These are phyloP conservation scores for Periparus ater DNA, from an alignment of 2,797 vertebrate genomes.

Conservation along the genomic window DNA sequence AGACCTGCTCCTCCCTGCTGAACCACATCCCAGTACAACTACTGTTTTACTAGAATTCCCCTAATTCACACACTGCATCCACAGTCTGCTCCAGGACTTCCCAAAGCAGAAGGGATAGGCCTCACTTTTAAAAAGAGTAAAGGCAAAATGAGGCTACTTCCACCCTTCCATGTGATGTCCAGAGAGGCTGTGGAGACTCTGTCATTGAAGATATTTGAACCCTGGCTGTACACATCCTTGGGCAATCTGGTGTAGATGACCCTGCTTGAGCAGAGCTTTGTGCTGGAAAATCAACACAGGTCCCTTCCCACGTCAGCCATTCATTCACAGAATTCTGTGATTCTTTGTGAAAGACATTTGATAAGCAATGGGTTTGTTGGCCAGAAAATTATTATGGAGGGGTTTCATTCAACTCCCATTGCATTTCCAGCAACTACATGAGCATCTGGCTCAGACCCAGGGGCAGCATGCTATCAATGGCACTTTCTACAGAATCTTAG, in stretches of 20 bases:
- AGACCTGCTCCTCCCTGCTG: not conserved
- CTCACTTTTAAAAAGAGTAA: not conserved
- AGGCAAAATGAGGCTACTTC: not conserved
- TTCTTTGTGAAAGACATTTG: not conserved
- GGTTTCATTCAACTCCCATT: rapidly evolving
- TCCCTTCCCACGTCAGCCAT: not conserved
- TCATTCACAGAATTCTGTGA: not conserved
- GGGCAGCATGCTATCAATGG: rapidly evolving
- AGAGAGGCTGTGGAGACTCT: not conserved
- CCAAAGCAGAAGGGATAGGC: not conserved
- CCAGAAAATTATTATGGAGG: not conserved
- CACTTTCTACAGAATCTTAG: not conserved
- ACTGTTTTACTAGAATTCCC: not conserved
- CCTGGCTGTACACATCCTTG: not conserved
- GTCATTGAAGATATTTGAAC: not conserved
- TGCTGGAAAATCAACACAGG: not conserved
- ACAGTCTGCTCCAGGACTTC: not conserved
- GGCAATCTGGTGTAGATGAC: not conserved
- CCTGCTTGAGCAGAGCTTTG: not conserved
- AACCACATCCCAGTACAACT: not conserved
- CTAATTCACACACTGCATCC: not conserved
- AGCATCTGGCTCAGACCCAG: not conserved
- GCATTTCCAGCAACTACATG: not conserved
- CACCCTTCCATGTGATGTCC: not conserved
- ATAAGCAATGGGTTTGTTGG: not conserved